Base-by-base conservation (phyloP, 2,888 invertebrate genomes). In the Drosophila hamatofila region DNA sequence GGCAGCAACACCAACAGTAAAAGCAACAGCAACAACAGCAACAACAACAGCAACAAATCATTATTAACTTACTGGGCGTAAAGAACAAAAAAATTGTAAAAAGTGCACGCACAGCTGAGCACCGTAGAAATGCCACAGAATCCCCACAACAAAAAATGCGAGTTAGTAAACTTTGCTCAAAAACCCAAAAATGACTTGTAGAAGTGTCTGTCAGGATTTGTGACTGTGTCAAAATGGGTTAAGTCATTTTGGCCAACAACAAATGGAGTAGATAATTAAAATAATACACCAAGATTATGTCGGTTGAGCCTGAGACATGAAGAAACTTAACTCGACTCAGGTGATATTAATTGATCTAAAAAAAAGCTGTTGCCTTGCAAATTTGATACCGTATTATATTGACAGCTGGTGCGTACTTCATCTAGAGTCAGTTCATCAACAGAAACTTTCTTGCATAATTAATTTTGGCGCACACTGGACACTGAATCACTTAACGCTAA, bases 21-120 rank as follows among this genome's bases (percentile, higher is more conserved):
- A 2, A 63, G 33, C 46, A 67, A 35, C 71, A 61, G 16, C 61
- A 67, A 18, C 52, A 68, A 49, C 74, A 76, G 2, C 35, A 35
- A 5, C 27, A 35, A 71, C 75, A 88, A 83, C 35, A 14, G 14
- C 35, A 37, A 74, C 76, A 88, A 86, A 86, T 88, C 76, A 86
- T 88, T 83, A 88, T 85, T 81, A 85, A 81, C 81, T 81, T 75
- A 71, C 69, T 80, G 52, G 18, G 51, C 74, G 71, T 74, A 64
- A 68, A 60, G 66, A 72, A 54, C 14, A 42, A 56, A 51, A 55
- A 9, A 44, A 60, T 8, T 55, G 72, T 67, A 62, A 58, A 65
- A 44, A 66, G 42, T 58, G 52, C 58, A 62, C 57, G 72, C 62
- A 64, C 79, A 80, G 78, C 80, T 80, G 80, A 78, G 80, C 68